Percentiles rank a stretch among this genome's conserved stretches.
Evolutionary conservation across 2,797 vertebrate genomes (phyloP).

Genomic region (Zalophus californianus): DNA sequence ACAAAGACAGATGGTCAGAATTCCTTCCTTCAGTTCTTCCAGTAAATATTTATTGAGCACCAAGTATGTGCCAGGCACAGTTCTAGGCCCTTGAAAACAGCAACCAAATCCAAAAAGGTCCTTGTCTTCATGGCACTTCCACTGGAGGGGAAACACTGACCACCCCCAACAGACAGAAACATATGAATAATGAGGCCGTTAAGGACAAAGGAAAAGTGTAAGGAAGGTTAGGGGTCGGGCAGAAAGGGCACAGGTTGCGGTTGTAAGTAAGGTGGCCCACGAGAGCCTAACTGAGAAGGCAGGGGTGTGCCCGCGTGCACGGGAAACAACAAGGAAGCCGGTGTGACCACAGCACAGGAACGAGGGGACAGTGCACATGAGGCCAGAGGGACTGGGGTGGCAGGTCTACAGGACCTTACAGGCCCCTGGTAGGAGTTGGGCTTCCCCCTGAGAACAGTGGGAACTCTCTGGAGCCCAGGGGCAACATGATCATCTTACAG

Average conservation of each 20-base stretch:
- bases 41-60: not conserved
- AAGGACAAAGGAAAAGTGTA: not conserved
- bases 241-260: too few species aligned
- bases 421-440: not conserved
- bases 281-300: not conserved
- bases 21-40: not conserved
- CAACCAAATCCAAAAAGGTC: not conserved
- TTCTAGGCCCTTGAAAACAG: not conserved
- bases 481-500: not conserved
- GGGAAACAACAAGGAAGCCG: not conserved
- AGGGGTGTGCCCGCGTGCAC: not conserved
- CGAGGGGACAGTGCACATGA: fast-evolving
- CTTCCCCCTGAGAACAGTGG: not conserved
- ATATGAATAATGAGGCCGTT: not conserved
- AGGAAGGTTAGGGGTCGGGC: not conserved
- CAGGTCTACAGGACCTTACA: not conserved
- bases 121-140: not conserved
- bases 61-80: not conserved
- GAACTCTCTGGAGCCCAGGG: not conserved
- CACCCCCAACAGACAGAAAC: not conserved
- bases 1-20: not conserved
- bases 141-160: not conserved
- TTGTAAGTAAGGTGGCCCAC: not conserved
- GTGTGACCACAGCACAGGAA: not conserved
- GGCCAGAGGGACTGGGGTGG: not conserved